Evolutionary conservation across 1,140 invertebrate genomes (phyloP), one percentile per base, ranked within the genome.

Genomic region (Tetramorium alpestre): DNA sequence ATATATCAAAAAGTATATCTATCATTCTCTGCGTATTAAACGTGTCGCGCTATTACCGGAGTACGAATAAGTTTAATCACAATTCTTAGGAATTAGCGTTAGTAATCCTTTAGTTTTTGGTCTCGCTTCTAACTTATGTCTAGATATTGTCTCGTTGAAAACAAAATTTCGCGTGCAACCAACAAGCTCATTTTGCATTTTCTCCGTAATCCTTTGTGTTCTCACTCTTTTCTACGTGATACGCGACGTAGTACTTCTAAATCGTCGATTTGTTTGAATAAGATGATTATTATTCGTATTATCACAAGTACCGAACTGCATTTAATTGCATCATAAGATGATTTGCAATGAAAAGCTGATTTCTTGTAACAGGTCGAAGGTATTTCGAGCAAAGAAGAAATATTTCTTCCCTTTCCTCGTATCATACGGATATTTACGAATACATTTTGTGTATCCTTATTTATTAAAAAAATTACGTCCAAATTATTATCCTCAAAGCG

Each of bases 101-200:
- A 92, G 89, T 92, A 93, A 90, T 86, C 75, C 67, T 91, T 91
- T 92, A 95, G 93, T 94, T 94, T 94, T 94, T 95, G 93, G 93
- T 94, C 92, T 94, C 90, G 85, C 81, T 94, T 89, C 70, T 90
- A 93, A 92, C 92, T 94, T 94, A 94, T 73, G 89, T 91, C 93
- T 94, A 94, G 91, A 94, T 95, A 95, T 95, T 94, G 93, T 95
- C 94, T 94, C 89, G 73, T 92, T 93, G 89, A 92, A 92, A 92
- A 93, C 88, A 90, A 90, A 91, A 91, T 89, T 91, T 87, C 54
- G 33, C 64, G 65, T 85, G 58, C 81, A 88, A 86, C 82, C 77
- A 88, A 87, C 84, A 87, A 72, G 54, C 65, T 89, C 41, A 44
- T 56, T 86, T 70, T 18, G 25, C 75, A 67, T 56, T 70, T 70